Base-by-base conservation (phyloP, 2,113 vertebrate species). In the Cyprinodon tularosa region DNA sequence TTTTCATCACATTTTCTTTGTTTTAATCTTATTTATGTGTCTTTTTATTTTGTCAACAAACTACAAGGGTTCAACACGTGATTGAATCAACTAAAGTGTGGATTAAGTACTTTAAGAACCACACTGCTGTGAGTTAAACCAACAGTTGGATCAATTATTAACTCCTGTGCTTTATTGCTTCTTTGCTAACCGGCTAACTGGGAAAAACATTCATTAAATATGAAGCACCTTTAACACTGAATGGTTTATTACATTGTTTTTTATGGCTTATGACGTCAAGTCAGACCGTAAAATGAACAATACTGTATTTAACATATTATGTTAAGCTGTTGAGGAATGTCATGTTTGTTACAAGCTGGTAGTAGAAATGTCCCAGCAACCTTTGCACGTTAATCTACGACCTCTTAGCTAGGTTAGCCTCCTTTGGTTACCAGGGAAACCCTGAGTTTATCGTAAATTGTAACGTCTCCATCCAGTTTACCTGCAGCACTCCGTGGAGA, bases 401-500 rank as follows among this genome's bases (percentile, higher is more conserved):
- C 37, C 17, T 47, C 29, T 57, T 77, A 77, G 67, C 74, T 60
- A n/a, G 53, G 17, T 45, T 60, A 75, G 47, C 71, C 47, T 29
- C 9, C 39, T 45, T 17, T 14, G 4, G 6, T 17, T 3, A 62
- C 36, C 37, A 5, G 13, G 12, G 38, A 45, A 42, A n/a, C 6
- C 8, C 57, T n/a, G 57, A 29, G 29, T 29, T 29, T 29, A 29
- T 29, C 29, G 29, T 29, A 29, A 29, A 29, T 29, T 29, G 29
- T 29, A 29, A 29, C 29, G 29, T 29, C 29, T 29, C 29, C 29
- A 39, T 14, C 0, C 14, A 1, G 64, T 13, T 45, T 78, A 89
- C 88, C 87, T 83, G 78, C n/a, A 5, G 38, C 1, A 48, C 20
- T 59, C 61, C 12, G 50, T 5, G 74, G 37, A 62, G 59, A 47